Conservation (phyloP, 2,888 invertebrate species). For the Caradrina clavipalpis region DNA sequence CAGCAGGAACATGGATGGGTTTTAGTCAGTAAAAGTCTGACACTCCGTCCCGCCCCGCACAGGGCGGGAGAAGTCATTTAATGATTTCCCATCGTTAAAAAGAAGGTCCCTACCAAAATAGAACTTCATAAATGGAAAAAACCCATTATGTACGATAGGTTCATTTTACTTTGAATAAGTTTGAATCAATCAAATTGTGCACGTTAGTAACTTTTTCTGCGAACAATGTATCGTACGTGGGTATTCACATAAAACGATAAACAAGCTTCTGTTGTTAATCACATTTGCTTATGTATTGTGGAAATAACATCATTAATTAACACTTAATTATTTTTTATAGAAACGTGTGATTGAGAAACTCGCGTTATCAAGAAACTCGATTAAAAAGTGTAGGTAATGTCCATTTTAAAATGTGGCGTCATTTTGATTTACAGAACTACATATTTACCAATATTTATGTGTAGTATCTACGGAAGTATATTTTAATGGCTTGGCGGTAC, state of each 20-base stretch:
- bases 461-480: background rate
- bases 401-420: background rate
- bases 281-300: conserved; percentile 13
- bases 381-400: conserved; percentile 2
- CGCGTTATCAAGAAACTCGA: too few species aligned
- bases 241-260: conserved; percentile 34
- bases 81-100: too few species aligned
- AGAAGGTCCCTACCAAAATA: too few species aligned
- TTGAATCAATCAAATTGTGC: conserved; percentile 11
- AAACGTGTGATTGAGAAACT: conserved; percentile 1
- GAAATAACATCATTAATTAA: conserved; percentile 25
- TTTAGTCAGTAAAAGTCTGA: too few species aligned
- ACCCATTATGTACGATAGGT: background rate
- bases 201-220: conserved; percentile 5
- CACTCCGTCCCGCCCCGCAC: too few species aligned
- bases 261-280: conserved; percentile 18
- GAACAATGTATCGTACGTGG: conserved; percentile 8
- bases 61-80: too few species aligned
- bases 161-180: too few species aligned
- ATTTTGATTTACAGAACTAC: background rate
- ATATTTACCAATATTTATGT: background rate
- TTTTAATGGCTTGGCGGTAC: background rate
- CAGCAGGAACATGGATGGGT: too few species aligned
- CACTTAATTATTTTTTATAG: conserved; percentile 15
- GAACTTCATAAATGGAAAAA: conserved; percentile 9